Evolutionary conservation across 1,140 invertebrate species (phyloP).

Genomic region (Caenorhabditis elegans): DNA sequence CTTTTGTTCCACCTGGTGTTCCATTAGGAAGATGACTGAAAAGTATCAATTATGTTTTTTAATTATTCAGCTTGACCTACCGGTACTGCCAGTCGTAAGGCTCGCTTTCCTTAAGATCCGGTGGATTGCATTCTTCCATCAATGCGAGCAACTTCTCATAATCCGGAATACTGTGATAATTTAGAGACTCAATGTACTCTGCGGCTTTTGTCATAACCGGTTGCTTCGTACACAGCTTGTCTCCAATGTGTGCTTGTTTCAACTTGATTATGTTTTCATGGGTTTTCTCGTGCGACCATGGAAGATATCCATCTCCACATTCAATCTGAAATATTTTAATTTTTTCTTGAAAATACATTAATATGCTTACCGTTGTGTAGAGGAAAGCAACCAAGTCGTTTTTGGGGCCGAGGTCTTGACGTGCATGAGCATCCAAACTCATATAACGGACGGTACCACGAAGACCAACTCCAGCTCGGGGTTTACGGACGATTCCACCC

Average conservation of each 20-base stretch:
- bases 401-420: background rate
- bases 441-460: conserved; percentile 1
- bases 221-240: background rate
- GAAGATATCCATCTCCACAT: conserved; percentile 17
- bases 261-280: conserved; percentile 20
- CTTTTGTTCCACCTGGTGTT: background rate
- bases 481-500: background rate
- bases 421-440: conserved; percentile 15
- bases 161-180: conserved; percentile 4
- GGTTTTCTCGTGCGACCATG: background rate
- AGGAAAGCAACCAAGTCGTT: conserved; percentile 11
- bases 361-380: background rate
- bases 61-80: background rate
- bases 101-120: background rate
- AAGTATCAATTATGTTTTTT: background rate
- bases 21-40: background rate
- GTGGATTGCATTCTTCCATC: background rate
- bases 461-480: conserved; percentile 1
- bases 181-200: background rate
- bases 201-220: background rate
- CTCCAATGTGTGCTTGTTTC: background rate
- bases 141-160: background rate
- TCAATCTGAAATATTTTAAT: background rate
- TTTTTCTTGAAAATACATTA: background rate
- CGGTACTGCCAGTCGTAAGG: conserved; percentile 16